These are phyloP conservation scores for Drosophila dunni DNA, from an alignment of 1,140 invertebrate genomes.

Conservation along the genomic window DNA sequence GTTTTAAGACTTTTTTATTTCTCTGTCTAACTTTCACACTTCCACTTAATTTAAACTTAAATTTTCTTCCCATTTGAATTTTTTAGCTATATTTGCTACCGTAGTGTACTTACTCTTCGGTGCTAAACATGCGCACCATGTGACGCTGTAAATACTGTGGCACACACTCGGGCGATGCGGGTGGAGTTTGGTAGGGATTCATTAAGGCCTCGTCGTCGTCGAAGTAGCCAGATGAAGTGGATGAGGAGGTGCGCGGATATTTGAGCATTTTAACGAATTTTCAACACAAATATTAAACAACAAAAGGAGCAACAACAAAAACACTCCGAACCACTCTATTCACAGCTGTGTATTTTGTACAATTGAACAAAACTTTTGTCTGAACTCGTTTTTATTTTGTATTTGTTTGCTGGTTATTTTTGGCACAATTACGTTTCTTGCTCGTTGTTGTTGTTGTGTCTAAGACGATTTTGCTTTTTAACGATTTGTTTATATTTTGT, in stretches of 20 bases:
- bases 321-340: slow-evolving; percentile 14
- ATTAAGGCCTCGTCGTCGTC: slow-evolving; percentile 78
- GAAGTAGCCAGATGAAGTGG: slow-evolving; percentile 77
- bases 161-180: slow-evolving; percentile 67
- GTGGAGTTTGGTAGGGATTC: slow-evolving; percentile 77
- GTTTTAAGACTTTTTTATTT: no score
- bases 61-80: no score
- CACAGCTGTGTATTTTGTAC: not conserved
- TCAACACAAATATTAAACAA: slow-evolving; percentile 6
- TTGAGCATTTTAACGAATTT: slow-evolving; percentile 64
- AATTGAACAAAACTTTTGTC: slow-evolving; percentile 5
- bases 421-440: slow-evolving; percentile 32
- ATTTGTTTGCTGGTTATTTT: slow-evolving; percentile 36
- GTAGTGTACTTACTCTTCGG: slow-evolving; percentile 77
- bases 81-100: not conserved
- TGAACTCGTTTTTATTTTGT: slow-evolving; percentile 17
- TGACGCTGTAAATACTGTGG: slow-evolving; percentile 78
- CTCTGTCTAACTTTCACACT: no score
- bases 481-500: slow-evolving; percentile 30
- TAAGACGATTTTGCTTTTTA: slow-evolving; percentile 22
- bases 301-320: not conserved
- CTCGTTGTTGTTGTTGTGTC: slow-evolving; percentile 12
- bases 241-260: slow-evolving; percentile 80
- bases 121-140: slow-evolving; percentile 83
- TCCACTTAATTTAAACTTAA: no score